Base-by-base conservation (phyloP, 2,888 invertebrate genomes). In the Polydrusus cervinus region DNA sequence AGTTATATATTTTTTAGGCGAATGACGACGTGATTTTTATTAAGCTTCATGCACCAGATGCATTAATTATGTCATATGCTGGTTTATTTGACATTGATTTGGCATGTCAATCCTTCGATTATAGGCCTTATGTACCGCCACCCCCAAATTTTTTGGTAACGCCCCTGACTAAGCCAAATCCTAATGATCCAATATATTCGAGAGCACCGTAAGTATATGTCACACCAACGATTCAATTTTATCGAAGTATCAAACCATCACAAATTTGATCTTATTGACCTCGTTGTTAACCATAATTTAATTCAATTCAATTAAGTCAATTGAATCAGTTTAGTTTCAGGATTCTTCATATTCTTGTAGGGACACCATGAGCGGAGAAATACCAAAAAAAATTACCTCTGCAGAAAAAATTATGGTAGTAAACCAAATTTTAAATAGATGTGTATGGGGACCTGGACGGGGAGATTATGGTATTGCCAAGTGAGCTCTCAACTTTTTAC, bases 331-430 rank as follows among this genome's bases (percentile, higher is more conserved):
- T 25, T 5, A 25, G 1, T 25, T 25, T 25, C 1, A 25, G 25
- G 25, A 25, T 5, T 25, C 25, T 25, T 25, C 5, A 5, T 25
- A 25, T 34, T 60, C 45, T 69, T 72, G 30, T 64, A 83, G 83
- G 8, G 75, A 78, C 43, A 76, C 76, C 8, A 38, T 81, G 7
- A 66, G 75, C 10, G 80, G 80, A 38, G 75, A 62, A 49, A 75
- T 74, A 20, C 80, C 82, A 10, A 75, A 67, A 47, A 51, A 66
- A 18, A 82, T 84, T 45, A 85, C 86, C 6, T 83, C 81, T 6
- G 79, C 81, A 0, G 87, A 87, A 80, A 81, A 83, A 68, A 84
- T 84, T 69, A 78, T 85, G 62, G 79, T 87, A 38, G 80, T 86
- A 1, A 72, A 85, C 67, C 82, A 80, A 75, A 77, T 87, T 14